Base-by-base conservation (phyloP, 2,888 invertebrate species). In the Halocaridina rubra region DNA sequence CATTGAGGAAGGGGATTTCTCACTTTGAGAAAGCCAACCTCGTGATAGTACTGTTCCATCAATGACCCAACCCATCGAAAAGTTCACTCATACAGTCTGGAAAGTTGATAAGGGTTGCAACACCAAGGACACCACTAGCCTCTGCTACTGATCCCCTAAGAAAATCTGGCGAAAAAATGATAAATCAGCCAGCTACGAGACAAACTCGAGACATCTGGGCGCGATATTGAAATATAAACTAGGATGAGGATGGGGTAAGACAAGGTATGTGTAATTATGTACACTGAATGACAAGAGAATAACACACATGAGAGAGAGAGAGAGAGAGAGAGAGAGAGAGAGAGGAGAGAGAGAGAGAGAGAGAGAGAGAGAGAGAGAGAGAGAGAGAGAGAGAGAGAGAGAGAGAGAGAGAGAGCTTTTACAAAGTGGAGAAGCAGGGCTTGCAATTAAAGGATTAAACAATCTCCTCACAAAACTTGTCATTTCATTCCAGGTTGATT, bases 371-470 rank as follows among this genome's bases (percentile, higher is more conserved):
- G 53, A 53, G 53, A 53, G 53, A 53, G 53, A 53, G 53, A 53
- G 53, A 53, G 53, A 53, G 53, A 53, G 16, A 13, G 16, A 19
- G 53, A 53, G 53, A 53, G 53, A 53, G 53, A 53, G 53, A 53
- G 53, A 53, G 53, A 53, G 53, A 53, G 53, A 53, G 53, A 53
- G 0, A 16, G 53, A n/a, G 53, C 16, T 53, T 19, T 19, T 53
- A 53, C n/a, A 4, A 19, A 53, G n/a, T 19, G 16, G 53, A 10
- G 19, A 53, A 53, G 53, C 53, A 53, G 16, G 53, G 16, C 53
- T 53, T 53, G 10, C 16, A 53, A 53, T n/a, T 19, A n/a, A n/a
- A 10, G 53, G 67, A 79, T 69, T 67, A 33, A 79, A 76, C 61
- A 46, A 39, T 39, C 79, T 46, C 79, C 69, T 69, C 46, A n/a